Evolutionary conservation across 2,888 invertebrate genomes (phyloP).

Genomic region (Trichopoda pennipes): DNA sequence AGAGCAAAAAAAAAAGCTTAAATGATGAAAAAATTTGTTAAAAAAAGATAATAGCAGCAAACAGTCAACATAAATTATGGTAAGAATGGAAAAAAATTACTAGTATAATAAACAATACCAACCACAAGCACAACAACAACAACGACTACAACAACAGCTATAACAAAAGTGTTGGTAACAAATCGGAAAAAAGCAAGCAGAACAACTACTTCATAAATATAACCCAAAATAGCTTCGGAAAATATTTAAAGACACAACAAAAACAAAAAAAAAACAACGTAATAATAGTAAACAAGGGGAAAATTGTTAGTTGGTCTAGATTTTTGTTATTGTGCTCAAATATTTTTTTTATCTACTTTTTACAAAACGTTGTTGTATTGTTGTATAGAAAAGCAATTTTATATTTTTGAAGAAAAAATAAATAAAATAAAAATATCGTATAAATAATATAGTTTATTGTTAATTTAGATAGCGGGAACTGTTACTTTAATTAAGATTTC

Average conservation of each 20-base stretch:
- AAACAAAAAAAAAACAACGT: conserved; percentile 30
- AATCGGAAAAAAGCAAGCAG: conserved; percentile 53
- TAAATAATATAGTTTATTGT: conserved; percentile 46
- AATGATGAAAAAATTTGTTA: conserved; percentile 44
- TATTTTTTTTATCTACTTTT: neutral
- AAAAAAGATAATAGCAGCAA: conserved; percentile 63
- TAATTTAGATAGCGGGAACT: conserved; percentile 45
- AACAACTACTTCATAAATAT: neutral
- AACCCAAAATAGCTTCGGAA: conserved; percentile 43
- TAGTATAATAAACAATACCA: conserved; percentile 57
- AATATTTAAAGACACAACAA: conserved; percentile 36
- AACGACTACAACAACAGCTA: conserved; percentile 31
- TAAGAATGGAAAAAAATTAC: conserved; percentile 61
- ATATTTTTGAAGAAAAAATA: conserved; percentile 12
- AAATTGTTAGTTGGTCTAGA: conserved; percentile 60
- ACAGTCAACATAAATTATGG: conserved; percentile 69
- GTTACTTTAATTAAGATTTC: conserved; percentile 34
- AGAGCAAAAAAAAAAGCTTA: conserved; percentile 44
- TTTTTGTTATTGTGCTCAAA: conserved; percentile 45
- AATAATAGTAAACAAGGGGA: conserved; percentile 60
- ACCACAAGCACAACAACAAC: conserved; percentile 58
- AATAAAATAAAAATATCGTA: conserved; percentile 3
- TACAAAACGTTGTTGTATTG: neutral
- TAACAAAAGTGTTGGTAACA: conserved; percentile 60
- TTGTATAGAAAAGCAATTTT: conserved; percentile 4